Evolutionary conservation across 2,888 invertebrate genomes (phyloP).

Genomic region (Drosophila demipolita): DNA sequence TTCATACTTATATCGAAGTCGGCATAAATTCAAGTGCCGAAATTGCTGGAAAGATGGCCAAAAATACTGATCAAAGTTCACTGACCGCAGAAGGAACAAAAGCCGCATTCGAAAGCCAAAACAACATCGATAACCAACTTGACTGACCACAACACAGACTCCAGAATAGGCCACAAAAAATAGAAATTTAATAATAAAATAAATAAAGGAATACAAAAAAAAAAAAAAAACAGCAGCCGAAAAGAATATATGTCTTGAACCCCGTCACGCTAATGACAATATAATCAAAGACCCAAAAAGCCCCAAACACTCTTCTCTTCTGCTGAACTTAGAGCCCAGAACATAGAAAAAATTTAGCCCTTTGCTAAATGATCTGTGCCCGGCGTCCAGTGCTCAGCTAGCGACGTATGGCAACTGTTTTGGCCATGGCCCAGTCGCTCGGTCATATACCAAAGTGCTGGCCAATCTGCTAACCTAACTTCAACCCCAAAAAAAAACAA

Average conservation of each 20-base stretch:
- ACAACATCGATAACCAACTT: slow-evolving; percentile 11
- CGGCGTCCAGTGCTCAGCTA: slow-evolving; percentile 38
- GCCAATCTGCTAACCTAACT: slow-evolving; percentile 7
- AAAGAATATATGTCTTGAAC: slow-evolving; percentile 13
- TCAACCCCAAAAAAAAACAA: background rate
- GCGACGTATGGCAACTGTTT: slow-evolving; percentile 68
- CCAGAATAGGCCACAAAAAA: background rate
- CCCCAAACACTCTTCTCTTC: slow-evolving; percentile 7
- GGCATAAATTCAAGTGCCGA: slow-evolving; percentile 74
- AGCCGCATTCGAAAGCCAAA: slow-evolving; percentile 21
- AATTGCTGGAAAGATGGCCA: slow-evolving; percentile 33
- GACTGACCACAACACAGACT: slow-evolving; percentile 21
- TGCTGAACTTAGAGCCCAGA: background rate
- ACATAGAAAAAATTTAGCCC: background rate
- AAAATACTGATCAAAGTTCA: slow-evolving; percentile 46
- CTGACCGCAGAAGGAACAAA: slow-evolving; percentile 56
- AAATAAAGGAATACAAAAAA: background rate
- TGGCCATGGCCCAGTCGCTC: slow-evolving; percentile 37
- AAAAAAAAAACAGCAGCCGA: background rate
- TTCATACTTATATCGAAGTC: slow-evolving; percentile 38
- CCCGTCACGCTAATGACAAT: slow-evolving; percentile 70
- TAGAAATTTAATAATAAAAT: background rate
- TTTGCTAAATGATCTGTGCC: slow-evolving; percentile 9
- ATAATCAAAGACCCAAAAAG: slow-evolving; percentile 55
- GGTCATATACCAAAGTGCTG: slow-evolving; percentile 62